Percentiles rank a stretch among this genome's conserved stretches.
These are phyloP conservation scores for Clangula hyemalis DNA, from an alignment of 2,797 vertebrate genomes.

Conservation along the genomic window DNA sequence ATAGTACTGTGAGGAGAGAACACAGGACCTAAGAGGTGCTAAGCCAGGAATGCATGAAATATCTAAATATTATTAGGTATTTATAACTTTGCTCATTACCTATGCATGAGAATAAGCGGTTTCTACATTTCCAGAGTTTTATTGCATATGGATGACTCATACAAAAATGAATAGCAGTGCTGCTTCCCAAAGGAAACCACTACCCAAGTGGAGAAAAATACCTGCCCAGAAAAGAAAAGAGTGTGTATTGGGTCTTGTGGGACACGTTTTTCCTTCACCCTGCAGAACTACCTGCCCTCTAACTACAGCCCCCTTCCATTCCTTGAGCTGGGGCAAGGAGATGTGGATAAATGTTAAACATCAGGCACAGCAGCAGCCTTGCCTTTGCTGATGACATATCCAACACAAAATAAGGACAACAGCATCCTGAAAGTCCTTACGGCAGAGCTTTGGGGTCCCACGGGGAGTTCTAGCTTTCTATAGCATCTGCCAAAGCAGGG, in stretches of 20 bases:
- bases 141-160: not conserved
- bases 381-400: not conserved
- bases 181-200: not conserved
- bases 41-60: not conserved
- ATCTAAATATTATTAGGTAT: not conserved
- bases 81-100: not conserved
- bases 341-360: not conserved
- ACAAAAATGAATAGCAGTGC: not conserved
- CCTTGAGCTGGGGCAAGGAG: not conserved
- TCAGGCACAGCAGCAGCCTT: fast-evolving
- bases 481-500: not conserved
- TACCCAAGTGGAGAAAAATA: not conserved
- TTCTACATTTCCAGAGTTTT: not conserved
- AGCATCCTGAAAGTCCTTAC: fast-evolving
- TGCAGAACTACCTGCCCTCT: conserved; percentile 10
- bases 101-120: not conserved
- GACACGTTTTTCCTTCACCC: not conserved
- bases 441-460: not conserved
- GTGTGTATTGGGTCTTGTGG: not conserved
- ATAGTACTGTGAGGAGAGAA: not conserved
- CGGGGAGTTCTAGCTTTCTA: not conserved
- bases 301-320: not conserved
- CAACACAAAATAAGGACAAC: not conserved
- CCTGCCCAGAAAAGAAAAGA: not conserved
- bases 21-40: not conserved